Evolutionary conservation across 23 tunicate species (phyloP).

Genomic region (Clavelina lepadiformis): DNA sequence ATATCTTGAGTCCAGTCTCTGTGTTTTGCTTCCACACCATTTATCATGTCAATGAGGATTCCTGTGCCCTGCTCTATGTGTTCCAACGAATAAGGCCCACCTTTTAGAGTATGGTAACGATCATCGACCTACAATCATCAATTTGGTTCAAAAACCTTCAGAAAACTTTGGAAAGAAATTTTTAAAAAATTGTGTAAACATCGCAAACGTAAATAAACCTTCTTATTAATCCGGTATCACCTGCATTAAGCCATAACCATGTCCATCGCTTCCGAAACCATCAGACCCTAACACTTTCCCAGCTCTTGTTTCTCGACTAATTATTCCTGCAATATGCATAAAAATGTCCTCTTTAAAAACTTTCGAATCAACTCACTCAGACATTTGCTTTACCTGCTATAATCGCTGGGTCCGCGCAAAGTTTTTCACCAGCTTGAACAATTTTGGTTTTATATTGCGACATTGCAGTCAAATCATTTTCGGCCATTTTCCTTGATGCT

Average conservation of each 20-base stretch:
- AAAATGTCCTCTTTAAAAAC: too few relatives aligned
- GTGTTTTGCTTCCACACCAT: conserved; percentile 53
- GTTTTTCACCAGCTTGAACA: conserved; percentile 32
- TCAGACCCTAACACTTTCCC: conserved; percentile 49
- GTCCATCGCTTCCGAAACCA: conserved; percentile 76
- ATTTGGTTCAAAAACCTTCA: background rate
- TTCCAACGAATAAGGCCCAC: conserved; percentile 51
- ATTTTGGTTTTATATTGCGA: conserved; percentile 28
- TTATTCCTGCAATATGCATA: conserved; percentile 34
- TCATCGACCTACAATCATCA: conserved; percentile 51
- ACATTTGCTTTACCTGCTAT: conserved; percentile 48
- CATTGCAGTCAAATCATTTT: conserved; percentile 27
- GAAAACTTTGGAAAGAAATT: too few relatives aligned
- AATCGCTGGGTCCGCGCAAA: conserved; percentile 51
- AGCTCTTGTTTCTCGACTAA: conserved; percentile 92
- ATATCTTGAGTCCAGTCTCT: conserved; percentile 53
- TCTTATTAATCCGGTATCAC: too few relatives aligned
- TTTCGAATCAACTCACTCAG: background rate
- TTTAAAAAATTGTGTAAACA: too few relatives aligned
- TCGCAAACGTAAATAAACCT: too few relatives aligned
- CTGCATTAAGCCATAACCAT: conserved; percentile 96
- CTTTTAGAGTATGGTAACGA: conserved; percentile 62
- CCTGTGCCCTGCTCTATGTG: conserved; percentile 78
- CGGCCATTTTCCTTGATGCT: conserved; percentile 63
- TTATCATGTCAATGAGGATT: conserved; percentile 78